Evolutionary conservation across 2,888 invertebrate genomes (phyloP).

Genomic region (Nymphalis polychloros): DNA sequence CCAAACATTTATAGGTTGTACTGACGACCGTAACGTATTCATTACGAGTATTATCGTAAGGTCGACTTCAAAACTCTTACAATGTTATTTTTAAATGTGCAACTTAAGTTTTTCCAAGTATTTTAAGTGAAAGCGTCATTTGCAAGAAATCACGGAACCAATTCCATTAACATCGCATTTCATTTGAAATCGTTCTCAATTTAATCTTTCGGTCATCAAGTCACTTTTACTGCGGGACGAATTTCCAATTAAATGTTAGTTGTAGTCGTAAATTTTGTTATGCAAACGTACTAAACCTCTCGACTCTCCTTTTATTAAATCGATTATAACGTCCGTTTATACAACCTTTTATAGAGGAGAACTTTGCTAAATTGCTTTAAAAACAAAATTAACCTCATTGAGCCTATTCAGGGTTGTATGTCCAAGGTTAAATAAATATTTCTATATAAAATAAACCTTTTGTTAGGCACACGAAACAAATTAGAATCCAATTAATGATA

Average conservation of each 20-base stretch:
- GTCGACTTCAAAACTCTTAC: neutral
- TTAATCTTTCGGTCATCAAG: conserved; percentile 71
- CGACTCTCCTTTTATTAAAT: conserved; percentile 76
- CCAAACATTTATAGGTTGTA: no score
- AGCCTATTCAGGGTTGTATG: conserved; percentile 26
- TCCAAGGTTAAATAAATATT: conserved; percentile 14
- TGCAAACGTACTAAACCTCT: conserved; percentile 67
- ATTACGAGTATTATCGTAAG: no score
- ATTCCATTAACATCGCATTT: conserved; percentile 51
- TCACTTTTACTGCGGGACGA: conserved; percentile 73
- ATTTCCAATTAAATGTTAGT: conserved; percentile 74
- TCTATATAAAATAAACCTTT: neutral
- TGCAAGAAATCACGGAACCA: conserved; percentile 47
- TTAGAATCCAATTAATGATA: neutral
- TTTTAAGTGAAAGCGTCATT: conserved; percentile 50
- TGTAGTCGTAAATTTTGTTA: conserved; percentile 73
- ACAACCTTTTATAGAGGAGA: conserved; percentile 65
- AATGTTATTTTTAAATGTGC: neutral
- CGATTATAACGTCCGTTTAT: conserved; percentile 70
- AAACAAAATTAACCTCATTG: conserved; percentile 54
- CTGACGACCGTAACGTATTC: no score
- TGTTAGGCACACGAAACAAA: neutral
- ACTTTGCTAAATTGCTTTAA: conserved; percentile 71
- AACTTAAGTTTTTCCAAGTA: neutral
- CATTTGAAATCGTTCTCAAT: conserved; percentile 55